phyloP scores from a whole-genome alignment of 2,113 vertebrate genomes.

The Laticauda laticaudata region DNA sequence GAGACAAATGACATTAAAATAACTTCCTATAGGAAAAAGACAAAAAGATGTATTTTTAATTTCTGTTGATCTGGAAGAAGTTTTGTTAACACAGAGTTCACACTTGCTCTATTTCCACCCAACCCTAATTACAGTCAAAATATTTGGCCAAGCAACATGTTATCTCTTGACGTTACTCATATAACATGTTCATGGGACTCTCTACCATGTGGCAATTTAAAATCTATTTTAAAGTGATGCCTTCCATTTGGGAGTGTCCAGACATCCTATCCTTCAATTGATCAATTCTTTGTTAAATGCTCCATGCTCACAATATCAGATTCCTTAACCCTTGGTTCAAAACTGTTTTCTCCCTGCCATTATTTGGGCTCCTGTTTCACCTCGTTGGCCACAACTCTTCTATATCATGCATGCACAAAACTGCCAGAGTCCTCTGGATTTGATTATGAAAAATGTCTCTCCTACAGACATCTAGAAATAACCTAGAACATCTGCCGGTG shows the following conservation, averaged over 20 bases:
- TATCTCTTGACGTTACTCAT: neutral
- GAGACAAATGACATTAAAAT: neutral
- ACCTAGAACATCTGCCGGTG: neutral
- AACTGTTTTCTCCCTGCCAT: neutral
- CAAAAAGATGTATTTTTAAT: neutral
- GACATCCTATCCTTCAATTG: neutral
- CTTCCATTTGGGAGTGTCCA: neutral
- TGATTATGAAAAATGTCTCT: rapidly evolving
- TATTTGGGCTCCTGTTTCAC: constrained; percentile 37
- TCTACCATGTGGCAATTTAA: neutral
- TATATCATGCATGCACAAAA: constrained; percentile 54
- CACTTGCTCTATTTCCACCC: neutral
- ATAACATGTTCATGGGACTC: neutral
- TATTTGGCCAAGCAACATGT: neutral
- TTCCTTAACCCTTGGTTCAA: neutral
- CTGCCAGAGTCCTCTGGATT: constrained; percentile 15
- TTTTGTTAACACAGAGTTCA: neutral
- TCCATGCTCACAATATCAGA: constrained; percentile 44
- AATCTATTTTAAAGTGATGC: neutral
- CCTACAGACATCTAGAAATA: neutral
- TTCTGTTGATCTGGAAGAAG: neutral
- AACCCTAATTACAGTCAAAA: neutral
- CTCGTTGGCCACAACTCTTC: constrained; percentile 13
- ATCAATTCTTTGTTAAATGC: neutral
- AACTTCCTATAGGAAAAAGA: neutral